Evolutionary conservation across 2,113 vertebrate genomes (phyloP), one percentile per base, ranked within the genome.

Genomic region (Pimephales promelas): DNA sequence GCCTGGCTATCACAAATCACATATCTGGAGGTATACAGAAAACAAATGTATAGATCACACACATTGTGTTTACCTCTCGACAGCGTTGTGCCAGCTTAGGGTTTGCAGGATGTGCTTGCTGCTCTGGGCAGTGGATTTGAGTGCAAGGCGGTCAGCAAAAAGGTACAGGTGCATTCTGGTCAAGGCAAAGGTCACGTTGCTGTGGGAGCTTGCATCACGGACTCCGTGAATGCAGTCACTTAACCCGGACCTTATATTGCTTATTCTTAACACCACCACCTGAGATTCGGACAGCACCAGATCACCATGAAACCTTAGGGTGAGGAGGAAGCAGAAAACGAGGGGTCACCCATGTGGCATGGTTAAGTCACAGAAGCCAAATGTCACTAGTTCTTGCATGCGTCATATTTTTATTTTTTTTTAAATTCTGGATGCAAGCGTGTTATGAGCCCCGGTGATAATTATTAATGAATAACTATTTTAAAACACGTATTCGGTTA

Each of bases 81-180:
- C 88, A 54, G 95, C 92, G 1, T 89, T 88, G 54, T 95, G 96
- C 96, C 96, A 98, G 74, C 86, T 89, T 88, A 95, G 90, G 43
- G 89, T 92, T 77, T 91, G 93, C 76, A 96, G 93, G 31, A 88
- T 89, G 28, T 84, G 78, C 87, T 91, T 94, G 89, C 92, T 93
- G 70, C 89, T 91, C 77, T 92, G 90, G 47, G 89, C 73, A 66
- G 64, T 70, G 43, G 87, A 90, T 87, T 94, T 95, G 52, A 95
- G 89, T 72, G 94, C 93, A 86, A 98, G 89, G 57, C 87, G 94
- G 87, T 97, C 97, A 75, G 95, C 95, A 84, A 98, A 89, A 84
- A 98, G 83, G 83, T 97, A 97, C 88, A 97, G 96, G 70, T 90
- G 92, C 90, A 98, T 96, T 86, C 94, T 95, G 20, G 91, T 93